phyloP scores from a whole-genome alignment of 2,113 vertebrate species.

The Hemiprocne comata region DNA sequence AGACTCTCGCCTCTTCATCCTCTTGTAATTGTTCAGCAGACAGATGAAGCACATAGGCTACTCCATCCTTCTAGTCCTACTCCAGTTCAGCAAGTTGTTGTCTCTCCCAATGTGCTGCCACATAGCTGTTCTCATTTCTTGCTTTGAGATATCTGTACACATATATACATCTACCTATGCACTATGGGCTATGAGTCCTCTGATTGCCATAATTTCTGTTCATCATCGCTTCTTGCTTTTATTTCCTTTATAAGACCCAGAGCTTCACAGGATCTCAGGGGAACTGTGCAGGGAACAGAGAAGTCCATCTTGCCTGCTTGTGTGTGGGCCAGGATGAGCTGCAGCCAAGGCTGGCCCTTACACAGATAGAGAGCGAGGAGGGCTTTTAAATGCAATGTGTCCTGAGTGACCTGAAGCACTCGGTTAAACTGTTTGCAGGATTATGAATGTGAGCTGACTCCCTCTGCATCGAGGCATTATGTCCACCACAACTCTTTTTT shows the following conservation, averaged over 20 bases:
- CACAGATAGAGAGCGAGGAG: not conserved
- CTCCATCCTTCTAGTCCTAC: not conserved
- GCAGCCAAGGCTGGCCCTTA: not conserved
- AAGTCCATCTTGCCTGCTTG: accelerated
- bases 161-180: not conserved
- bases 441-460: not conserved
- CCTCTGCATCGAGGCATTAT: not conserved
- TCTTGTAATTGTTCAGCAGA: not conserved
- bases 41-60: not conserved
- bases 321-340: not conserved
- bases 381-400: not conserved
- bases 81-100: not conserved
- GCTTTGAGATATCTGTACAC: not conserved
- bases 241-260: not conserved
- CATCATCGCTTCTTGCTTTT: not conserved
- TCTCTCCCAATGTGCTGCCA: accelerated
- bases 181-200: not conserved
- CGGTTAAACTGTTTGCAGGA: not conserved
- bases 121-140: not conserved
- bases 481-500: not conserved
- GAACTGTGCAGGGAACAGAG: not conserved
- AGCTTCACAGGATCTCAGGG: not conserved
- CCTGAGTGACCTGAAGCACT: not conserved
- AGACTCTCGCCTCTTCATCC: not conserved
- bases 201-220: not conserved